Conservation (phyloP, 2,113 vertebrate species). For the Dicrurus megarhynchus region DNA sequence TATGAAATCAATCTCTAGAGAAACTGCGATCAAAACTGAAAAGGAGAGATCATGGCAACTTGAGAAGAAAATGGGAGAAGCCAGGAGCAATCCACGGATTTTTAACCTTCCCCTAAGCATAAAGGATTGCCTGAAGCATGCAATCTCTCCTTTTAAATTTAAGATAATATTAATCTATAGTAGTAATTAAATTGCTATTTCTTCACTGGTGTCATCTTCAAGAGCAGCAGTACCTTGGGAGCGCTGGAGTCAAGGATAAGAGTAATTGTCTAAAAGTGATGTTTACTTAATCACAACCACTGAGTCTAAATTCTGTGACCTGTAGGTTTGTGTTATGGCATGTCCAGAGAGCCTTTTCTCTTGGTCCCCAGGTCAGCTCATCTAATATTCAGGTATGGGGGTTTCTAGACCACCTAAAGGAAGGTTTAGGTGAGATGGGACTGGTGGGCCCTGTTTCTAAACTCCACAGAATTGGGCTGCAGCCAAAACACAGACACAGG, state of each 20-base stretch:
- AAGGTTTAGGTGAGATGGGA: not conserved
- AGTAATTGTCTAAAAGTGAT: not conserved
- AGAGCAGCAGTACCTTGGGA: not conserved
- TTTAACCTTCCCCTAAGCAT: not conserved
- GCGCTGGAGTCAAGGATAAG: not conserved
- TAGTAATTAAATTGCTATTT: not conserved
- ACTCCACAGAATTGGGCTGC: not conserved
- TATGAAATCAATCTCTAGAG: not conserved
- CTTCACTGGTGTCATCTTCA: not conserved
- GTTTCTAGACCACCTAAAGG: not conserved
- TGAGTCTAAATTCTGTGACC: not conserved
- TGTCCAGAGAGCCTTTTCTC: not conserved
- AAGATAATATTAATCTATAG: not conserved
- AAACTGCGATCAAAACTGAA: not conserved
- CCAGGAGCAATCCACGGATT: not conserved
- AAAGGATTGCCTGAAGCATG: not conserved
- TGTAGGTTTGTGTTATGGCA: not conserved
- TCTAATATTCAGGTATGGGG: fast-evolving
- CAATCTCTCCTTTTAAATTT: not conserved
- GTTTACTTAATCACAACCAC: not conserved
- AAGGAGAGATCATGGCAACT: not conserved
- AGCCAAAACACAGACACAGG: not conserved
- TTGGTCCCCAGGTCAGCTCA: not conserved
- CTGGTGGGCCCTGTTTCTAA: not conserved
- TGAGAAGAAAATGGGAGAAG: not conserved